Conservation (phyloP, 2,113 vertebrate species). For the Erythrocebus patas region DNA sequence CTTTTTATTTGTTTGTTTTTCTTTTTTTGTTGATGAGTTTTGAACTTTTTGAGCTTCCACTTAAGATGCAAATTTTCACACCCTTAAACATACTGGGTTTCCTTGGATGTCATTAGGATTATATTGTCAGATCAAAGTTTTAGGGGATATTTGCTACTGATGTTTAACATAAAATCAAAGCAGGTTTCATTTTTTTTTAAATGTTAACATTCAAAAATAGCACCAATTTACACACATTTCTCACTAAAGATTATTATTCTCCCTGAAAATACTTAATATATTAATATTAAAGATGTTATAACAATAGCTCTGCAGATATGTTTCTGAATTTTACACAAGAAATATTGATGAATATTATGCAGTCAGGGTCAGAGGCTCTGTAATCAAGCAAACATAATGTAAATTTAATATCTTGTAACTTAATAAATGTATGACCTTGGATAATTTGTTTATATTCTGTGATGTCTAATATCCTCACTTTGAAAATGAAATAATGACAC, state of each 20-base stretch:
- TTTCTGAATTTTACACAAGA: slow-evolving; percentile 8
- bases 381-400: background rate
- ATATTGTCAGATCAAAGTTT: slow-evolving; percentile 41
- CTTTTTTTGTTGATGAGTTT: background rate
- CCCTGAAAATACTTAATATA: background rate
- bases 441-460: background rate
- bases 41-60: background rate
- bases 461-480: background rate
- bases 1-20: background rate
- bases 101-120: slow-evolving; percentile 7
- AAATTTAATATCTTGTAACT: background rate
- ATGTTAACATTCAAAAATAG: slow-evolving; percentile 25
- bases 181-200: background rate
- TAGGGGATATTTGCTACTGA: background rate
- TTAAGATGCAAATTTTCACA: background rate
- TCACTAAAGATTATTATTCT: background rate
- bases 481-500: background rate
- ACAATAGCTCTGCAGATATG: background rate
- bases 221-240: background rate
- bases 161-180: slow-evolving; percentile 56
- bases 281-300: background rate
- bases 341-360: background rate
- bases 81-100: background rate
- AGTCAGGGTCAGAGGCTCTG: background rate
- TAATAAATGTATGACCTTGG: background rate